Conservation (phyloP, 2,113 vertebrate genomes). For the Gavialis gangeticus region DNA sequence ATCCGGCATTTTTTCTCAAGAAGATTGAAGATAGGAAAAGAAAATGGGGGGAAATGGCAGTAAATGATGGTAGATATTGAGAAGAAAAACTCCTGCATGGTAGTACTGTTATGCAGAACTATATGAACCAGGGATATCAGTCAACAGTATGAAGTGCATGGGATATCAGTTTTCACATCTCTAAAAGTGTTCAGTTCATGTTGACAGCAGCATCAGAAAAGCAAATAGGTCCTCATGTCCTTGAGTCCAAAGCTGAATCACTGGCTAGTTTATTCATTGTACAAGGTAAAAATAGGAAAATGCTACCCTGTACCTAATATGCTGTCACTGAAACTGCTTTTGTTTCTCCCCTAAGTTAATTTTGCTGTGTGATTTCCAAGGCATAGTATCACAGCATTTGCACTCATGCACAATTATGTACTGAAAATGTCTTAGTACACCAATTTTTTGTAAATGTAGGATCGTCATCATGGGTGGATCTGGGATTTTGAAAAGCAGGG, state of each 20-base stretch:
- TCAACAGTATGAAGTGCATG: background rate
- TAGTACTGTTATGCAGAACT: background rate
- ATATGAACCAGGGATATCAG: background rate
- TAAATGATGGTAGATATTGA: background rate
- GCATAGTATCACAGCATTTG: background rate
- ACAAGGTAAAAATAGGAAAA: background rate
- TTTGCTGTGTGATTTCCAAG: background rate
- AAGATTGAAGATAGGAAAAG: background rate
- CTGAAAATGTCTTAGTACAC: slow-evolving; percentile 10
- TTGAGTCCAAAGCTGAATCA: background rate
- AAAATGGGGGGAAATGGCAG: background rate
- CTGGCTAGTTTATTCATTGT: background rate
- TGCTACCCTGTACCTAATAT: accelerated
- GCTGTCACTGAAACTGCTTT: background rate
- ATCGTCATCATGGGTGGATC: background rate
- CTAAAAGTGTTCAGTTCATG: background rate
- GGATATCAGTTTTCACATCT: background rate
- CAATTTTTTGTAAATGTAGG: slow-evolving; percentile 16
- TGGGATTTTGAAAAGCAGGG: no score
- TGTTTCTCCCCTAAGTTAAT: background rate
- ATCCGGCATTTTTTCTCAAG: background rate
- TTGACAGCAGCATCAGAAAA: background rate
- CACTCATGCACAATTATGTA: background rate
- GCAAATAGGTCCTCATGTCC: background rate
- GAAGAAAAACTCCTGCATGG: background rate